phyloP scores from a whole-genome alignment of 2,888 invertebrate species.

The Philereme transversata region DNA sequence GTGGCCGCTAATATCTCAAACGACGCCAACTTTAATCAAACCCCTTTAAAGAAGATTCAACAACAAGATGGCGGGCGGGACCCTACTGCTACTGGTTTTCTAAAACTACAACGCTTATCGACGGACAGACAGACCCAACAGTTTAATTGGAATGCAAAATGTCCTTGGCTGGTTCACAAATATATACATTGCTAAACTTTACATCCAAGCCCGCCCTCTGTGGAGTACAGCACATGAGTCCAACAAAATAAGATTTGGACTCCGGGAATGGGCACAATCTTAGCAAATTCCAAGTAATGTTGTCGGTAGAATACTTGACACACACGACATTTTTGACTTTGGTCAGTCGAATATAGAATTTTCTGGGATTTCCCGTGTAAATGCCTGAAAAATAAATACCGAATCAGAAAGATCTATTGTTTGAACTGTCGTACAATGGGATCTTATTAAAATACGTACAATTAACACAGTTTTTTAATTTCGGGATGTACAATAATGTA shows the following conservation, averaged over 20 bases:
- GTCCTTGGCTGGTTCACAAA: constrained; percentile 55
- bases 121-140: background rate
- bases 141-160: constrained; percentile 64
- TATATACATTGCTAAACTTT: constrained; percentile 53
- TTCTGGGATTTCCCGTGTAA: constrained; percentile 61
- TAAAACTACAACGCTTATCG: background rate
- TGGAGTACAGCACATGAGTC: constrained; percentile 67
- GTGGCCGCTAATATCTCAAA: no score
- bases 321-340: constrained; percentile 55
- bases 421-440: no score
- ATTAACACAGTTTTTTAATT: no score
- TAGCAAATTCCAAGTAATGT: constrained; percentile 56
- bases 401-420: no score
- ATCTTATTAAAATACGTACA: no score
- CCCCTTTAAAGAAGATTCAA: no score
- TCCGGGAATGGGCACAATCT: constrained; percentile 57
- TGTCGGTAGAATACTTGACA: constrained; percentile 67
- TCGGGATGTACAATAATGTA: no score
- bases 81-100: no score
- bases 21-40: no score
- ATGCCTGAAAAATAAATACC: constrained; percentile 50
- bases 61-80: no score
- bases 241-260: constrained; percentile 52
- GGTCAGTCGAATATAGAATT: constrained; percentile 66
- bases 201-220: constrained; percentile 57